phyloP scores from a whole-genome alignment of 2,888 invertebrate genomes.

The Anagyrus pseudococci region DNA sequence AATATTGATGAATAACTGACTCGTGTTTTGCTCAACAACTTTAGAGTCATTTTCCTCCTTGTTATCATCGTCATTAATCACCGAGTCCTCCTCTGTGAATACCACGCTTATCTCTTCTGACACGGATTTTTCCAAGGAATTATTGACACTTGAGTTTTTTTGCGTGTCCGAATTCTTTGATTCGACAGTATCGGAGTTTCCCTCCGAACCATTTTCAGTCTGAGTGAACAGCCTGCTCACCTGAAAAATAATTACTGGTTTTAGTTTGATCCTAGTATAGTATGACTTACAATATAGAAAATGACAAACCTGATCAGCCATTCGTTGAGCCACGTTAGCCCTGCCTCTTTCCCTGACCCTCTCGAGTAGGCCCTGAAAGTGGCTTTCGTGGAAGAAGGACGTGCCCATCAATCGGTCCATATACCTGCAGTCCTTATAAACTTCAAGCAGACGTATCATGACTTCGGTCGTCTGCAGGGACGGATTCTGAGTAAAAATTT shows the following conservation, averaged over 20 bases:
- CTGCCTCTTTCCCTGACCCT: conserved; percentile 78
- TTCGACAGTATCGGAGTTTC: conserved; percentile 43
- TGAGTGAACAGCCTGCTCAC: conserved; percentile 56
- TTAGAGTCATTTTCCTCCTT: conserved; percentile 34
- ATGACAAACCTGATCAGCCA: conserved; percentile 73
- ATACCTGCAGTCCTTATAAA: conserved; percentile 86
- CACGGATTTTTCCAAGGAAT: conserved; percentile 40
- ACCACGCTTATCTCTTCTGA: conserved; percentile 40
- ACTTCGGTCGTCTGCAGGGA: conserved; percentile 78
- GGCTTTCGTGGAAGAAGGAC: conserved; percentile 82
- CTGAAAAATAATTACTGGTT: conserved; percentile 31
- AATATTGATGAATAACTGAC: conserved; percentile 49
- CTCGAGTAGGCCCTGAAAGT: conserved; percentile 78
- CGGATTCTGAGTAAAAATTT: conserved; percentile 80
- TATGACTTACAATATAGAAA: not conserved
- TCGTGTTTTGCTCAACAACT: conserved; percentile 39
- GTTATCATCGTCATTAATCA: conserved; percentile 38
- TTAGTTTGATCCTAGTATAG: not conserved
- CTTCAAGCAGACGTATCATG: conserved; percentile 79
- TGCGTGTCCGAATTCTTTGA: conserved; percentile 33
- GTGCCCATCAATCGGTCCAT: conserved; percentile 87
- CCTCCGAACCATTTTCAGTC: conserved; percentile 48
- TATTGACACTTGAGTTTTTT: conserved; percentile 25
- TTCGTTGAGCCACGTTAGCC: conserved; percentile 72
- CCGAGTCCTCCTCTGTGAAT: conserved; percentile 40